Base-by-base conservation (phyloP, 2,797 vertebrate genomes). In the Triplophysa yarkandensis region DNA sequence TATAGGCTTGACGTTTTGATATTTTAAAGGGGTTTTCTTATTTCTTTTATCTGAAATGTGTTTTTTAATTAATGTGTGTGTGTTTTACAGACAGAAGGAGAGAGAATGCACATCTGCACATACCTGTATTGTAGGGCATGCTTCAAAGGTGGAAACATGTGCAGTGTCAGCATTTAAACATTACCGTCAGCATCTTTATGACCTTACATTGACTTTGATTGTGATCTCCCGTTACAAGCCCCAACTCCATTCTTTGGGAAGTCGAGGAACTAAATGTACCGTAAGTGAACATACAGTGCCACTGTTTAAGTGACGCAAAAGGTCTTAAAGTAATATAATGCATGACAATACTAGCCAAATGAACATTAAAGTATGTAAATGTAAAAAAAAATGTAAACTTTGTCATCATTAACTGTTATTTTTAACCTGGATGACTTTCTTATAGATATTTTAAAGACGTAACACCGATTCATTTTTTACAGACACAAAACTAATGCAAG, bases 101-200 rank as follows among this genome's bases (percentile, higher is more conserved):
- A 36, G 14, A 17, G 44, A 32, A 57, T 61, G 58, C 16, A 48
- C 36, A 58, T 32, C 3, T 32, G 23, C 7, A 6, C 21, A 28
- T 60, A 60, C n/a, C 41, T 64, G 55, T 50, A 64, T 64, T 9
- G 11, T 30, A 48, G 55, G 9, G 16, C n/a, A 68, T 69, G 58
- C 61, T 74, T 74, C 14, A 58, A 36, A 66, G 61, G 48, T 48
- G 19, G 65, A 69, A 65, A 70, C 41, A 57, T 64, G 34, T 74
- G 58, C 60, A 41, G 50, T 44, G 27, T 74, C 65, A 57, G 65
- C 65, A 74, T 64, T 48, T 25, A 19, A 23, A 50, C 16, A 41
- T 63, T 43, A 48, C 48, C 25, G 65, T 69, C 61, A 78, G 77
- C 39, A 57, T 68, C 44, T 72, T 58, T 68, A 57, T 69, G 11